These are phyloP conservation scores for Poeciliopsis turneri DNA, from an alignment of 2,797 vertebrate genomes.

Conservation along the genomic window DNA sequence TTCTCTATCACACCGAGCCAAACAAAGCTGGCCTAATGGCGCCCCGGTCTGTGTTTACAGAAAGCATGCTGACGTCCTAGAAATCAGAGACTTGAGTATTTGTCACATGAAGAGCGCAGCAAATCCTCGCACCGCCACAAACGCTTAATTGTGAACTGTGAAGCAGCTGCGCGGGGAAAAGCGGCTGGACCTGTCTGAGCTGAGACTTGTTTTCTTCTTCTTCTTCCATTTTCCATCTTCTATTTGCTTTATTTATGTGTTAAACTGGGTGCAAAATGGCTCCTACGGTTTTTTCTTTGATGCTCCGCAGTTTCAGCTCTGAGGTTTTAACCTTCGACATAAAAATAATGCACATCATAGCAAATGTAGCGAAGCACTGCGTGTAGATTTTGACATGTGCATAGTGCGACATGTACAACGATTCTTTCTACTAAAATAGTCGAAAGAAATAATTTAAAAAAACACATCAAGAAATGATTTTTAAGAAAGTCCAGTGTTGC, in stretches of 20 bases:
- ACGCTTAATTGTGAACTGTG: slow-evolving; percentile 10
- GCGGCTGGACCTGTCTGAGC: not conserved
- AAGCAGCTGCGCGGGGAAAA: not conserved
- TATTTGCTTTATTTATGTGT: not conserved
- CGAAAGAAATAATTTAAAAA: not conserved
- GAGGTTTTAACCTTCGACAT: not conserved
- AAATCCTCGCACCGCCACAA: not conserved
- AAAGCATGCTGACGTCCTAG: slow-evolving; percentile 6
- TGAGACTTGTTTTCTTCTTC: not conserved
- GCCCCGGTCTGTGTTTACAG: slow-evolving; percentile 17
- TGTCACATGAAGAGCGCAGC: slow-evolving; percentile 10
- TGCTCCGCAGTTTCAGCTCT: not conserved
- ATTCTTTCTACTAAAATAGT: not conserved
- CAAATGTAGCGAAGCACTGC: not conserved
- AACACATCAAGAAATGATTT: not conserved
- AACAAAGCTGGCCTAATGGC: slow-evolving; percentile 21
- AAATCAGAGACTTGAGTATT: slow-evolving; percentile 9
- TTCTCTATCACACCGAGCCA: slow-evolving; percentile 21
- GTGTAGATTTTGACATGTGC: not conserved
- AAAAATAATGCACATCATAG: not conserved
- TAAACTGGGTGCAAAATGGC: not conserved
- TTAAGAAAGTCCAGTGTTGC: not conserved
- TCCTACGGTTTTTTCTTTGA: not conserved
- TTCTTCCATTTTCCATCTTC: too few species aligned
- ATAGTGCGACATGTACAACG: not conserved